A percentile compares a stretch with the other conserved stretches of the same genome.
phyloP scores from a whole-genome alignment of 64 coral and sea anemone species.

The Acropora yongei region DNA sequence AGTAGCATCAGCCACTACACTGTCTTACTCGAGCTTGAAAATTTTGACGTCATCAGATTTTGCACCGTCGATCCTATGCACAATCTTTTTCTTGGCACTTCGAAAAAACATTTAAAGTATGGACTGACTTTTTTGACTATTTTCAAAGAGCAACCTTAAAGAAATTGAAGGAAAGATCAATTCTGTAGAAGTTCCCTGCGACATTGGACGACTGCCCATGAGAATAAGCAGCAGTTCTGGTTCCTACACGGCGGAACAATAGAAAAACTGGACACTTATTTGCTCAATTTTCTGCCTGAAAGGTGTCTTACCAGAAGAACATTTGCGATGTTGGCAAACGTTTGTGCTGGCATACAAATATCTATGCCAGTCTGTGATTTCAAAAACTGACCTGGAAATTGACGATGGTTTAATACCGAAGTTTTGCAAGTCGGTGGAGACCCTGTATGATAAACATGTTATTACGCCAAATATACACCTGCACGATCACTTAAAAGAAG shows the following conservation, averaged over 20 bases:
- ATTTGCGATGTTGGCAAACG: not conserved
- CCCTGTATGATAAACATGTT: conserved; percentile 3
- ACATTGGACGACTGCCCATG: conserved; percentile 30
- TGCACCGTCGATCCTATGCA: conserved; percentile 54
- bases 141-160: conserved; percentile 30
- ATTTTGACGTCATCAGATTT: conserved; percentile 35
- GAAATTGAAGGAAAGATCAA: conserved; percentile 32
- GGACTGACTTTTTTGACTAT: conserved; percentile 9
- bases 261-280: conserved; percentile 45
- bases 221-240: conserved; percentile 21
- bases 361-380: too few relatives aligned
- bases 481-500: conserved; percentile 37
- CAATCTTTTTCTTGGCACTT: conserved; percentile 45
- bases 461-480: conserved; percentile 46
- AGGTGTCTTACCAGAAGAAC: conserved; percentile 14
- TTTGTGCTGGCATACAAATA: too few relatives aligned
- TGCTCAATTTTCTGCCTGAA: conserved; percentile 29
- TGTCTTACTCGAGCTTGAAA: conserved; percentile 49
- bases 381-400: too few relatives aligned
- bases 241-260: conserved; percentile 51
- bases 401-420: not conserved
- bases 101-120: conserved; percentile 25
- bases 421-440: conserved; percentile 19
- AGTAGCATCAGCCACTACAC: not conserved
- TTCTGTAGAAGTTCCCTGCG: not conserved